Conservation (phyloP, 2,113 vertebrate genomes). For the Taurulus bubalis region DNA sequence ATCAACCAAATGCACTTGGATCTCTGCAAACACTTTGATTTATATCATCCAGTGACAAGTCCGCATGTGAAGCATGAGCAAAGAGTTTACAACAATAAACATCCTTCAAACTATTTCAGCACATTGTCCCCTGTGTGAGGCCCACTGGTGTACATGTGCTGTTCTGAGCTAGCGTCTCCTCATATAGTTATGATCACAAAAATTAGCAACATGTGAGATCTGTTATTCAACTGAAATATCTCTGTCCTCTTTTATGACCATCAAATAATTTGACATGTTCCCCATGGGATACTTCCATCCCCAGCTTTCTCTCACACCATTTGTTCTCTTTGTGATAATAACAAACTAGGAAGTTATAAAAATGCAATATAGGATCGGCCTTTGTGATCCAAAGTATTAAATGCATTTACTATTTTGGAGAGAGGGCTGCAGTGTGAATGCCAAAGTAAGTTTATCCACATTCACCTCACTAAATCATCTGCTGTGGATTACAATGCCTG, state of each 20-base stretch:
- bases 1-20: neutral
- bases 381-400: neutral
- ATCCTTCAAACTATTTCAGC: neutral
- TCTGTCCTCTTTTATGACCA: neutral
- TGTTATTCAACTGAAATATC: neutral
- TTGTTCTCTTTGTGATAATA: neutral
- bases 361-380: neutral
- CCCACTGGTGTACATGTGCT: neutral
- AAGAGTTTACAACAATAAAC: neutral
- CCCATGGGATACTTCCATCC: neutral
- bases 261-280: neutral
- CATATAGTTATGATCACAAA: neutral
- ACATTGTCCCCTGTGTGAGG: neutral
- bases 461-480: conserved; percentile 5
- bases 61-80: neutral
- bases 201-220: neutral
- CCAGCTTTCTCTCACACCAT: neutral
- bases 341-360: neutral
- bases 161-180: neutral
- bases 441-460: conserved; percentile 25
- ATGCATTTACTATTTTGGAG: no score
- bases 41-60: no score
- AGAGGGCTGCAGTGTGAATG: conserved; percentile 9
- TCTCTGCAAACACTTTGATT: neutral
- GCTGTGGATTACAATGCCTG: neutral